Evolutionary conservation across 2,797 vertebrate genomes (phyloP).

Genomic region (Chelon labrosus): DNA sequence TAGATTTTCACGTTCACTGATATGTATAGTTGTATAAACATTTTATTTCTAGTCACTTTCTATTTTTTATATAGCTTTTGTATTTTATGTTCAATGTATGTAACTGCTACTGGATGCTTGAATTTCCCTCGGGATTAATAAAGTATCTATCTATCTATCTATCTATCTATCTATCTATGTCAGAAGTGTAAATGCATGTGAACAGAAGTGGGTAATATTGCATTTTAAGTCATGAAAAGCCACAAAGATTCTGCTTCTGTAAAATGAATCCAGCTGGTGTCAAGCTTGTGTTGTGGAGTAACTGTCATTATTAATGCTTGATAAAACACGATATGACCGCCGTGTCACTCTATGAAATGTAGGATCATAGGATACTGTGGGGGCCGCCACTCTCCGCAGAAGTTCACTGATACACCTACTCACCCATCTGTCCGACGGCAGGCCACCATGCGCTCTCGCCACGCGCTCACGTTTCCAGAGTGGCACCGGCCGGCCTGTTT

Average conservation of each 20-base stretch:
- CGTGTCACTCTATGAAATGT: background rate
- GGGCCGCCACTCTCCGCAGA: background rate
- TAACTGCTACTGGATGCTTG: no score
- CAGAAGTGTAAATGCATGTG: background rate
- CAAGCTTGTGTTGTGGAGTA: background rate
- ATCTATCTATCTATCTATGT: no score
- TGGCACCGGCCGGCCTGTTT: constrained; percentile 21
- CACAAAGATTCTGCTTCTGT: background rate
- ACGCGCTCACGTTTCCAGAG: constrained; percentile 8
- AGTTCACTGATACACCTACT: constrained; percentile 8
- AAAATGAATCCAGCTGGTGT: background rate
- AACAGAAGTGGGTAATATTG: background rate
- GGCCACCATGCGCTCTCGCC: background rate
- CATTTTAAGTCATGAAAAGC: no score
- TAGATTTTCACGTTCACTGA: no score
- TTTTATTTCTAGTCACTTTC: no score
- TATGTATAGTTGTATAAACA: no score
- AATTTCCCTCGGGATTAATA: no score
- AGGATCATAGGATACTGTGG: background rate
- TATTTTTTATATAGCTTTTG: no score
- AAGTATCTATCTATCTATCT: no score
- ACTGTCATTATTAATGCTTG: background rate
- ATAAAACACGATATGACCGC: background rate
- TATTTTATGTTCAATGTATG: no score
- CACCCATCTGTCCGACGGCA: constrained; percentile 23